phyloP scores from a whole-genome alignment of 2,888 invertebrate species.

The Synergus laeviventris region DNA sequence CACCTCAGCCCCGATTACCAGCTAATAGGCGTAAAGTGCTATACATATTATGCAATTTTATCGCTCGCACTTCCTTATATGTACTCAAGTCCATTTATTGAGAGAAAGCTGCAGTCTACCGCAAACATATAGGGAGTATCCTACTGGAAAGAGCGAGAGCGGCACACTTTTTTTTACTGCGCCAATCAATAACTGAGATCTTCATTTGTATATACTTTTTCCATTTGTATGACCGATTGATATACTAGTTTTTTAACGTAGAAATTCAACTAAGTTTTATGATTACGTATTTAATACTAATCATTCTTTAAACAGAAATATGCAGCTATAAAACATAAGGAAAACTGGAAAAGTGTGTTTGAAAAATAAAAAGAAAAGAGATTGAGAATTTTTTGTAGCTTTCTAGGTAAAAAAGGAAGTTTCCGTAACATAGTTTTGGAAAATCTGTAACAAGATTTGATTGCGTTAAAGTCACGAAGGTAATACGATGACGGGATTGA shows the following conservation, averaged over 20 bases:
- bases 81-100: conserved; percentile 45
- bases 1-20: conserved; percentile 17
- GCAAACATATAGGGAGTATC: conserved; percentile 56
- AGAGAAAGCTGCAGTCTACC: conserved; percentile 59
- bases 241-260: neutral
- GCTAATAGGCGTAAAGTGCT: conserved; percentile 28
- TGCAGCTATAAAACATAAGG: neutral
- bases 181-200: conserved; percentile 22
- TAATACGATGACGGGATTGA: conserved; percentile 12
- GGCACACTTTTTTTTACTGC: conserved; percentile 56
- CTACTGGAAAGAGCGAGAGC: conserved; percentile 42
- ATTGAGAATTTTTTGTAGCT: neutral
- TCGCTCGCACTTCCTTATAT: conserved; percentile 26
- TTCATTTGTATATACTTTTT: neutral
- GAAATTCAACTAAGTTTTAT: neutral
- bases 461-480: neutral
- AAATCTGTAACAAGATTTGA: conserved; percentile 14
- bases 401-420: neutral
- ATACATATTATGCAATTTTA: conserved; percentile 28
- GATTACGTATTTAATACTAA: too few species aligned
- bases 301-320: neutral
- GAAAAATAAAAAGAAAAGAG: neutral
- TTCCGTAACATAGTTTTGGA: conserved; percentile 22
- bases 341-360: neutral
- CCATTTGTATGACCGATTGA: neutral